These are phyloP conservation scores for Hydriomena furcata DNA, from an alignment of 2,888 invertebrate species.

Conservation along the genomic window DNA sequence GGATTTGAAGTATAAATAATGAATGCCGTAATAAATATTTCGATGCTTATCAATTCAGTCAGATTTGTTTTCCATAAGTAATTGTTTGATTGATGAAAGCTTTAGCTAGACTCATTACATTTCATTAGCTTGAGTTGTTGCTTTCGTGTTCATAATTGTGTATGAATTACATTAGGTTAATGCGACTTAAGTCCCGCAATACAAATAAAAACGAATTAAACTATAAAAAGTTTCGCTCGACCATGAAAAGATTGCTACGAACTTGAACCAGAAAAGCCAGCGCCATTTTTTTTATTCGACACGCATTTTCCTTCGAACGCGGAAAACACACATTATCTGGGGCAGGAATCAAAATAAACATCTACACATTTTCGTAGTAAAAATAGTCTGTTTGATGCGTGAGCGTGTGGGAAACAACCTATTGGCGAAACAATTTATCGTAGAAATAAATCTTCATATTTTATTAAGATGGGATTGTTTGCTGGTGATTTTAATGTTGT, in stretches of 20 bases:
- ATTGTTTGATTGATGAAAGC: not conserved
- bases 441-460: conserved; percentile 3
- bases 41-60: conserved; percentile 3
- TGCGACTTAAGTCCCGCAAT: too few species aligned
- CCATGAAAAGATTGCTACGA: conserved; percentile 29
- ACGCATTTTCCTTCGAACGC: conserved; percentile 23
- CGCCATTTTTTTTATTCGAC: conserved; percentile 24
- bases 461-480: too few species aligned
- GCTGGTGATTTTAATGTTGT: too few species aligned
- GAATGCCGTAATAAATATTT: conserved; percentile 14
- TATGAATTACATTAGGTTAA: too few species aligned
- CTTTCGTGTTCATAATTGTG: too few species aligned
- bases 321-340: conserved; percentile 29
- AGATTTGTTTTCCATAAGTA: too few species aligned
- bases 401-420: conserved; percentile 3
- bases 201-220: too few species aligned
- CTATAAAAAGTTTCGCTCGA: too few species aligned
- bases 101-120: too few species aligned
- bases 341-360: conserved; percentile 27
- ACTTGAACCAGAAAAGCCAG: conserved; percentile 29
- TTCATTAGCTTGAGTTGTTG: not conserved
- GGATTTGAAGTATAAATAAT: conserved; percentile 16
- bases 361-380: conserved; percentile 7
- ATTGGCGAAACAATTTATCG: not conserved
- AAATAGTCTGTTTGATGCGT: conserved; percentile 12